Percentiles rank a stretch among this genome's conserved stretches.
Conservation (phyloP, 2,888 invertebrate genomes). For the Zygaena filipendulae region DNA sequence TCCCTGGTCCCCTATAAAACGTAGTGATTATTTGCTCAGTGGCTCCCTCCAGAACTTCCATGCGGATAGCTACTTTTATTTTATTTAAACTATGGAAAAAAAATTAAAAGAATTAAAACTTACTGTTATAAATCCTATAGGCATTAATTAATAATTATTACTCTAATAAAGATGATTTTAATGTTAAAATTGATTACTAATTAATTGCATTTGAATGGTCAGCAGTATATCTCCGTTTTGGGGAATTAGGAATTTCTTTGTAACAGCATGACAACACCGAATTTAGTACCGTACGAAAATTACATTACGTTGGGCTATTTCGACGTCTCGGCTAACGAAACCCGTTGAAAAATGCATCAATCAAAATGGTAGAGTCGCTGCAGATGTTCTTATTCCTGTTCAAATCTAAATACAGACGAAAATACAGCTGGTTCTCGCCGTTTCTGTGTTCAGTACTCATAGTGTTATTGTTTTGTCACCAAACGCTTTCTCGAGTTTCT, state of each 20-base stretch:
- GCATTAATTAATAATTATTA: too few species aligned
- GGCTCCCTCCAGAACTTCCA: too few species aligned
- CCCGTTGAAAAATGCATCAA: constrained; percentile 67
- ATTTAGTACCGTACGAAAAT: constrained; percentile 63
- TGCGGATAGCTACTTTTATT: too few species aligned
- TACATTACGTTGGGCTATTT: constrained; percentile 56
- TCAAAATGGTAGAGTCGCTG: constrained; percentile 83
- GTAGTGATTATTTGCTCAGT: too few species aligned
- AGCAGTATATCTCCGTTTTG: too few species aligned
- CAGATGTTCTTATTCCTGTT: constrained; percentile 90
- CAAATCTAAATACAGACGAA: constrained; percentile 87
- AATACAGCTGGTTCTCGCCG: constrained; percentile 68
- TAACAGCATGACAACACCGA: constrained; percentile 33
- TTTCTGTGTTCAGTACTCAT: constrained; percentile 62
- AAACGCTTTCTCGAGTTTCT: constrained; percentile 51
- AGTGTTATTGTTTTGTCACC: constrained; percentile 66
- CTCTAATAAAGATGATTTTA: too few species aligned
- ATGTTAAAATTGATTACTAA: too few species aligned
- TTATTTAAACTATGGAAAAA: too few species aligned
- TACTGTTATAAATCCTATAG: too few species aligned
- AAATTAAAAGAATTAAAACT: too few species aligned
- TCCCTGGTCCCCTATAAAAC: too few species aligned
- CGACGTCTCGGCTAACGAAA: constrained; percentile 56
- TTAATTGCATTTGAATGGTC: too few species aligned
- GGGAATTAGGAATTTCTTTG: constrained; percentile 10